Evolutionary conservation across 2,797 vertebrate species (phyloP), one percentile per base, ranked within the genome.

Genomic region (Falco columbarius): DNA sequence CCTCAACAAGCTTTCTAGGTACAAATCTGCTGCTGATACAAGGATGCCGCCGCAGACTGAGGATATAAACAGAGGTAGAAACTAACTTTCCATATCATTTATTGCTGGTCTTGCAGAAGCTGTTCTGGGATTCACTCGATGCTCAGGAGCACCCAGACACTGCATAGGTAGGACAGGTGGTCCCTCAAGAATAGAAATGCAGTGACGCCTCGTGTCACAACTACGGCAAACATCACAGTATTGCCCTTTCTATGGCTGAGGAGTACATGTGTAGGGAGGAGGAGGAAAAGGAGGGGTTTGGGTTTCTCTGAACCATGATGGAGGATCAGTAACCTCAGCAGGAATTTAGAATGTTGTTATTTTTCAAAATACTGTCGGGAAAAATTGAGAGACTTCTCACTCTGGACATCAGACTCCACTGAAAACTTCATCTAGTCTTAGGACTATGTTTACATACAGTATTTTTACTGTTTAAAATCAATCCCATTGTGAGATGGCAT

Each of bases 1-100:
- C 22, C 38, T 52, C 52, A 32, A 67, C 65, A 66, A 85, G 36
- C 59, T 89, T 95, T 92, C 44, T 7, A 38, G 81, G 55, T 79
- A 36, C 42, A 80, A 55, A 80, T 62, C 73, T 59, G 5, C 22
- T 79, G 52, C 52, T 73, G 63, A 55, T n/a, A n/a, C 10, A 24
- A 73, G 67, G 46, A 51, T 0, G 0, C 14, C 4, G 3, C 46
- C 4, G 3, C 46, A 62, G 54, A 14, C 49, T 20, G 29, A 89
- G 30, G 26, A 36, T 27, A 19, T 61, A 61, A 92, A 54, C 8
- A 27, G 26, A 36, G 29, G 66, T 21, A 68, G 63, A 11, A 58
- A 58, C 14, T 86, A 27, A 21, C 24, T 81, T 22, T 65, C 38
- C 49, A 61, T 36, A 7, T 54, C 47, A 92, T 49, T 83, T 42